Conservation (phyloP, 2,797 vertebrate species). For the Meriones psammophilus region DNA sequence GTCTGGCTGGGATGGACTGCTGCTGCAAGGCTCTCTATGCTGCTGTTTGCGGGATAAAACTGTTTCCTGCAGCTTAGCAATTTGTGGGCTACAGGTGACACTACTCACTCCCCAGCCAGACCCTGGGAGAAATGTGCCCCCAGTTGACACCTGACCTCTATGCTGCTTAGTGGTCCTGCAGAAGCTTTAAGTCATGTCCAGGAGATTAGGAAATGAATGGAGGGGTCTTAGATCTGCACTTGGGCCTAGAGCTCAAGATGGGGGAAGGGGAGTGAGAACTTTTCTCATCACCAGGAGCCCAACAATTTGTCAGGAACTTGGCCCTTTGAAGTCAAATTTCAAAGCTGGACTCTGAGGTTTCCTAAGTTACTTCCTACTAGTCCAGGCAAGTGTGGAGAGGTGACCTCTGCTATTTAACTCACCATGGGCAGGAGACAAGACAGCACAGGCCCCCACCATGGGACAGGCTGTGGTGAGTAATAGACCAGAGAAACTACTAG, state of each 20-base stretch:
- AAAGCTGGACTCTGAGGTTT: neutral
- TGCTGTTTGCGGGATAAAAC: neutral
- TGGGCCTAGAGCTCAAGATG: neutral
- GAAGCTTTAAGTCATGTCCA: neutral
- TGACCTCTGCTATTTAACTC: neutral
- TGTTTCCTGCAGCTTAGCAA: neutral
- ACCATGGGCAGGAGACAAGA: neutral
- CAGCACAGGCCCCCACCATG: neutral
- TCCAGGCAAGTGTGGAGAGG: neutral
- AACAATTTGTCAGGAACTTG: neutral
- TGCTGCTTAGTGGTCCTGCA: neutral
- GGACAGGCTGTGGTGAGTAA: neutral
- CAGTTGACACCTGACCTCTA: neutral
- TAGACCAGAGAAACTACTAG: neutral
- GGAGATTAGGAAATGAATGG: neutral
- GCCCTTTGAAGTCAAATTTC: neutral
- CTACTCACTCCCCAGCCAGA: neutral
- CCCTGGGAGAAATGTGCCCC: neutral
- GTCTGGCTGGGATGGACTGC: neutral
- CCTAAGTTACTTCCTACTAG: neutral
- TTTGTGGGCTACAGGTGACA: neutral
- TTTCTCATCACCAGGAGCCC: neutral
- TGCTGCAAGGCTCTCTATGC: too few relatives aligned
- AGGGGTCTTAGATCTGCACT: too few relatives aligned
- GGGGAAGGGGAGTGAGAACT: neutral